Evolutionary conservation across 2,797 vertebrate species (phyloP).

Genomic region (Gymnopithys bicolor): DNA sequence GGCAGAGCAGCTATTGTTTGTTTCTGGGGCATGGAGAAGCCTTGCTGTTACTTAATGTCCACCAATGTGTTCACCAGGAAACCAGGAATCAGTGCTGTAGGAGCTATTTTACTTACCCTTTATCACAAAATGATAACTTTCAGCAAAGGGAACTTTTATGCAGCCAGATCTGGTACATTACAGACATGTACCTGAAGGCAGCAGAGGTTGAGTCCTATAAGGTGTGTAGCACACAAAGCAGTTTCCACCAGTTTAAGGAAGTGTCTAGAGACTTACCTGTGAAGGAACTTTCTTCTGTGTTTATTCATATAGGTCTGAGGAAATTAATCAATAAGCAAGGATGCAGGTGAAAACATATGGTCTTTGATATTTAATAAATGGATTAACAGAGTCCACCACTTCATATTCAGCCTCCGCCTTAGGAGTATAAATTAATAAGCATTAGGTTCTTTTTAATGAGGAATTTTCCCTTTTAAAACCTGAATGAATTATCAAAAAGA

Average conservation of each 20-base stretch:
- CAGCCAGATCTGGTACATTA: background rate
- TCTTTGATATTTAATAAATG: constrained; percentile 82
- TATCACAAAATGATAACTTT: background rate
- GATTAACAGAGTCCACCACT: constrained; percentile 70
- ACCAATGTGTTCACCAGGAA: background rate
- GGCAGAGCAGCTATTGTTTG: background rate
- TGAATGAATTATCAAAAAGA: constrained; percentile 81
- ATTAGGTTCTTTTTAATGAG: constrained; percentile 78
- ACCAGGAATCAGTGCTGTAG: background rate
- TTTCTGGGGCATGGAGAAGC: background rate
- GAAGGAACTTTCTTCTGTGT: constrained; percentile 1
- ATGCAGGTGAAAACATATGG: constrained; percentile 71
- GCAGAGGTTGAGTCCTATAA: background rate
- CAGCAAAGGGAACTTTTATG: background rate
- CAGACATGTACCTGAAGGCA: background rate
- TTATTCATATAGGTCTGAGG: constrained; percentile 46
- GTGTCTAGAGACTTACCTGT: background rate
- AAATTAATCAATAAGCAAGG: constrained; percentile 76
- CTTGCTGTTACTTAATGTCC: background rate
- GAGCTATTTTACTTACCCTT: background rate
- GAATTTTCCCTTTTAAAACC: constrained; percentile 80
- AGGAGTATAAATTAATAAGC: constrained; percentile 81
- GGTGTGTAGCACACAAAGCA: background rate
- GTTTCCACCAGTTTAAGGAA: constrained; percentile 9
- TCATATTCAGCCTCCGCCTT: constrained; percentile 76